Evolutionary conservation across 2,888 invertebrate species (phyloP).

Genomic region (Sclerodermus sp.): DNA sequence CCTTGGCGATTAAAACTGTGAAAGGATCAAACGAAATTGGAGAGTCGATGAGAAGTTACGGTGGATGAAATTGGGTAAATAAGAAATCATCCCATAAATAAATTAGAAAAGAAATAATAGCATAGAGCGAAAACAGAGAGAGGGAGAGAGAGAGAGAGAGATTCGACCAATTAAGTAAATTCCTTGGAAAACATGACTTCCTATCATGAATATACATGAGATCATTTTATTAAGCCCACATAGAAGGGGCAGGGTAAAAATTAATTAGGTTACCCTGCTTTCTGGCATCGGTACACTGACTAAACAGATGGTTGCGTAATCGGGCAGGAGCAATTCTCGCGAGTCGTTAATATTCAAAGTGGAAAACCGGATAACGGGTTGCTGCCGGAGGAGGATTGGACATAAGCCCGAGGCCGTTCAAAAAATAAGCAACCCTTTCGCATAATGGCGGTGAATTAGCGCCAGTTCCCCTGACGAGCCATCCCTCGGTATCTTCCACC

Average conservation of each 20-base stretch:
- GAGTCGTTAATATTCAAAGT: constrained; percentile 1
- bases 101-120: no score
- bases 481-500: constrained; percentile 11
- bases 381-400: constrained; percentile 5
- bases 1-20: no score
- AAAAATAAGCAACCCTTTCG: constrained; percentile 35
- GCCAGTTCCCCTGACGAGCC: constrained; percentile 21
- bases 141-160: no score
- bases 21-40: no score
- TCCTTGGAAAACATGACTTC: no score
- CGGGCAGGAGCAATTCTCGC: neutral
- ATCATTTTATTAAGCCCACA: neutral
- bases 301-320: neutral
- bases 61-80: no score
- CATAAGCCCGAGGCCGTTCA: constrained; percentile 6
- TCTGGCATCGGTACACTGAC: neutral
- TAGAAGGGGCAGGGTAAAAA: neutral
- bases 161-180: no score
- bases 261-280: neutral
- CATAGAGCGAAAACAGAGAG: no score
- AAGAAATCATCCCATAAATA: no score
- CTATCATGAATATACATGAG: neutral
- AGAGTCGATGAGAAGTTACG: no score
- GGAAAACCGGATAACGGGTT: neutral
- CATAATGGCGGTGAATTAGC: constrained; percentile 42